phyloP scores from a whole-genome alignment of 2,797 vertebrate genomes.

The Nannoperca obscura region DNA sequence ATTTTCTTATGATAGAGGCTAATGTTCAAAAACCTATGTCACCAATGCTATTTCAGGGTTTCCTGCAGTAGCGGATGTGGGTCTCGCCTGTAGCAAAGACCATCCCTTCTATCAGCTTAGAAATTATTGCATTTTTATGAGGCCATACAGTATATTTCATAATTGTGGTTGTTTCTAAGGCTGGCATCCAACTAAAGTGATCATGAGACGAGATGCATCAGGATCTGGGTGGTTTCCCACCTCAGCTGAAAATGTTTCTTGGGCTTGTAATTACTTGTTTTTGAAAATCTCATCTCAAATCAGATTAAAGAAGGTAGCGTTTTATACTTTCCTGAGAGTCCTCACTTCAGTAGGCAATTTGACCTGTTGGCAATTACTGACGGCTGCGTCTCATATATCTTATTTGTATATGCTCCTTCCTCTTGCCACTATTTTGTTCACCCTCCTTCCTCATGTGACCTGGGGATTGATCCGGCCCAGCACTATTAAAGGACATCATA shows the following conservation, averaged over 20 bases:
- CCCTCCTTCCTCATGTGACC: constrained; percentile 10
- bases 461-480: neutral
- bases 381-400: neutral
- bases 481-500: neutral
- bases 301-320: neutral
- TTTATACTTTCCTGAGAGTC: constrained; percentile 5
- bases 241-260: neutral
- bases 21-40: neutral
- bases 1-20: neutral
- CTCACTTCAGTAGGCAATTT: neutral
- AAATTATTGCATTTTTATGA: neutral
- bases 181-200: neutral
- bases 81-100: neutral
- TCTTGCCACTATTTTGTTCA: neutral
- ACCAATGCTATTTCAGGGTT: neutral
- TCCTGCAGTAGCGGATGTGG: neutral
- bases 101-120: neutral
- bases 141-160: neutral
- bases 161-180: neutral
- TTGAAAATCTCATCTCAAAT: neutral
- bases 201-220: neutral
- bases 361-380: neutral
- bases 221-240: neutral
- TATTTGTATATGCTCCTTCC: constrained; percentile 8
- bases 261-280: neutral